These are phyloP conservation scores for Lysandra coridon DNA, from an alignment of 2,888 invertebrate genomes.

Conservation along the genomic window DNA sequence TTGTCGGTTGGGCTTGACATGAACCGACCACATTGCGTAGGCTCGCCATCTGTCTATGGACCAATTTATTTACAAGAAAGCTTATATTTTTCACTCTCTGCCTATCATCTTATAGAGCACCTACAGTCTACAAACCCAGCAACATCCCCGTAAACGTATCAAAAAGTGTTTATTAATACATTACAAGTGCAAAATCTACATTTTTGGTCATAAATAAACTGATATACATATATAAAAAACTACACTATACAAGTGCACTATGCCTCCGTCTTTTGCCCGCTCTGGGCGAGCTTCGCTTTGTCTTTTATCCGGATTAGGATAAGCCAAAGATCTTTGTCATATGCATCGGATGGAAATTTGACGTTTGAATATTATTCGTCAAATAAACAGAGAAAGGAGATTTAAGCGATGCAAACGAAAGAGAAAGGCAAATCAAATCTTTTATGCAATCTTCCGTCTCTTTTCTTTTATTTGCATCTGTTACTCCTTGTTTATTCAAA, in stretches of 20 bases:
- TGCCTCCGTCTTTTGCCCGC: background rate
- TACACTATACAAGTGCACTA: slow-evolving; percentile 45
- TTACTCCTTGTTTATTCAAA: too few species aligned
- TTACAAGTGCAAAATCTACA: slow-evolving; percentile 71
- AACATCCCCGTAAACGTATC: slow-evolving; percentile 49
- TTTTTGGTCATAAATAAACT: slow-evolving; percentile 75
- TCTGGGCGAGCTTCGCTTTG: slow-evolving; percentile 49
- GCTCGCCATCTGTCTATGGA: background rate
- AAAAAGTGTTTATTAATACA: slow-evolving; percentile 60
- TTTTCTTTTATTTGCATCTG: too few species aligned
- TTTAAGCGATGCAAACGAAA: too few species aligned
- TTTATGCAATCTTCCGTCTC: too few species aligned
- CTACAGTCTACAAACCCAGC: slow-evolving; percentile 25
- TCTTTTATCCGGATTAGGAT: slow-evolving; percentile 45
- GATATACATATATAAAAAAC: slow-evolving; percentile 62
- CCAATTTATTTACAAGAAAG: background rate
- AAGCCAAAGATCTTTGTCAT: background rate
- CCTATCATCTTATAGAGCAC: background rate
- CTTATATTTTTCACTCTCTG: background rate
- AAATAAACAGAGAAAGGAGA: too few species aligned
- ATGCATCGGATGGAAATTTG: background rate
- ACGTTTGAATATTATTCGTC: background rate
- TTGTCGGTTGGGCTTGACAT: background rate
- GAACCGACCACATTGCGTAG: background rate
- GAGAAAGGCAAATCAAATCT: too few species aligned